Evolutionary conservation across 2,797 vertebrate species (phyloP), one percentile per base, ranked within the genome.

Genomic region (Bovichtus diacanthus): DNA sequence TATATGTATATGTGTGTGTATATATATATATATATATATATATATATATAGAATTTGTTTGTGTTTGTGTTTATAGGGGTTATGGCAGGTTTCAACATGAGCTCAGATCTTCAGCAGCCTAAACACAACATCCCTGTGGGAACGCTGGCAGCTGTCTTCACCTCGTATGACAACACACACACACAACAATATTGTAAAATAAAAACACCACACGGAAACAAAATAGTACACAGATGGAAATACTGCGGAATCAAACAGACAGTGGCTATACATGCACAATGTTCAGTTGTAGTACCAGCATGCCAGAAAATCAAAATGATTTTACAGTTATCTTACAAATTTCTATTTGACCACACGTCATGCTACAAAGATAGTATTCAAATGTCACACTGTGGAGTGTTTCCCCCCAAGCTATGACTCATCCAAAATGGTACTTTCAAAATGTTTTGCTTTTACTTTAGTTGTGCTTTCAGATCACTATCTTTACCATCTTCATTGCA

Each of bases 41-140:
- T n/a, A n/a, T n/a, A n/a, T n/a, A n/a, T n/a, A n/a, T n/a, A n/a
- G n/a, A n/a, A n/a, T n/a, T n/a, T 76, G 31, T 56, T 31, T 82
- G 38, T 90, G 66, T 81, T 47, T 87, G 44, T 70, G 41, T 81
- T 74, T 93, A 75, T 90, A 99, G 98, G 98, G 90, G 98, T 99
- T 85, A 99, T 99, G 98, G 97, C 97, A 46, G 98, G 98, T 63
- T 99, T 99, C 94, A 99, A 99, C 90, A 99, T 99, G 98, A 99
- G 97, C 46, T 96, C 97, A 71, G 98, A 99, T 91, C 97, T 99
- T 84, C 96, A 95, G 91, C 96, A 96, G 68, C 97, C 98, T 0
- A 93, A 96, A 31, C 86, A 95, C 83, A 98, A 95, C 94, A 96
- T 99, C 90, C 98, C 98, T 29, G 66, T 98, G 90, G 98, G 98